Base-by-base conservation (phyloP, 1,140 invertebrate genomes). In the Brachystomella parvula region DNA sequence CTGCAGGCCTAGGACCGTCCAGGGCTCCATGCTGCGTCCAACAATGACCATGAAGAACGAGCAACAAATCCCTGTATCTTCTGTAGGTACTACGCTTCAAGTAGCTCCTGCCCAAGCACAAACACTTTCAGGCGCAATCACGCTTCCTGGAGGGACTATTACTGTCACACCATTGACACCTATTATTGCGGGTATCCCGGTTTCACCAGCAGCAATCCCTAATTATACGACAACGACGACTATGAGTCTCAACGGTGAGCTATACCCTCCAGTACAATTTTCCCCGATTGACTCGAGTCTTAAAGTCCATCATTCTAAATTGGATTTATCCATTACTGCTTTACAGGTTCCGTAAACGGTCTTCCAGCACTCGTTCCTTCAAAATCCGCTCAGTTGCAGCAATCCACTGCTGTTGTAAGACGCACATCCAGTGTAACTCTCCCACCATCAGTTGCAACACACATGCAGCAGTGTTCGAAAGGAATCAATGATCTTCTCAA, bases 61-160 rank as follows among this genome's bases (percentile, higher is more conserved):
- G 24, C 24, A 12, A 53, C 35, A 39, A 19, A 19, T 39, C 19
- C 57, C 24, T 9, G 24, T 44, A 30, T 47, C 56, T 58, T 39
- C 63, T 12, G 63, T 65, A 3, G 15, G 53, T 12, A 39, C 53
- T 21, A 35, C 63, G 28, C 33, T 68, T 31, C 66, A 68, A 68
- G 56, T 63, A 28, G 66, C 44, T 30, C 33, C 62, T 44, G 60
- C 39, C 0, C 66, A 68, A 30, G 62, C 64, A 3, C 63, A 35
- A 58, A 3, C 39, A 64, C 65, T 53, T 53, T 53, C 65, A 63
- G 71, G 71, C 19, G 66, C 68, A 28, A 73, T 73, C 39, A 73
- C 71, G 3, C 66, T 73, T 39, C 71, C 71, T n/a, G 72, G 72
- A 29, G 72, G 72, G 32, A 71, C 69, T 2, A 73, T 73, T 21